Evolutionary conservation across 1,140 invertebrate species (phyloP), one percentile per base, ranked within the genome.

Genomic region (Euglossa dilemma): DNA sequence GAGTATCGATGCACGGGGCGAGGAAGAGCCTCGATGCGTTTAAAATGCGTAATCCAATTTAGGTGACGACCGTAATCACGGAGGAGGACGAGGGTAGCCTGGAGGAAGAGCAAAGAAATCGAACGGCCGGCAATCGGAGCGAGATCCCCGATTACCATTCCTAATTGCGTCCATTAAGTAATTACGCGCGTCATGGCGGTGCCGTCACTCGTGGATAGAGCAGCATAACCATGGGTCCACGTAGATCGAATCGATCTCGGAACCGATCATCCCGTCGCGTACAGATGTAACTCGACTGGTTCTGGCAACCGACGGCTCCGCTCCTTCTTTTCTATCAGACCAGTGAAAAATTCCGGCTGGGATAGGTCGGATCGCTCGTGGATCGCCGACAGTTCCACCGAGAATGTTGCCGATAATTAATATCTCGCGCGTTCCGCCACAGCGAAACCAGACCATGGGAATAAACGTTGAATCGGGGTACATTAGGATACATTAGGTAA

Each of bases 131-230:
- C 79, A 61, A 84, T 84, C 86, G 74, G 52, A 79, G n/a, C 14
- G 36, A 28, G 72, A 77, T 78, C 54, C 59, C 23, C 70, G 61
- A 88, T 82, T 85, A 75, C 83, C 78, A 82, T 82, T 66, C 64
- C 74, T 85, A 85, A 87, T 85, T 87, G 76, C 72, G 56, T 74
- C 67, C 72, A 80, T 87, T 75, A 80, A 67, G 81, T 73, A 72
- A 87, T 87, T 87, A 87, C 56, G 72, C n/a, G 50, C 72, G 76
- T 84, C 50, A 69, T 80, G 12, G 25, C 69, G 36, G 56, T 50
- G 66, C 61, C 61, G 69, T 79, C 85, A 54, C 45, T 79, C 80
- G 45, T 71, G 52, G 74, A 86, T 86, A 66, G 25, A 54, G 77
- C 71, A 70, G 83, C 57, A 74, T 79, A 61, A n/a, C 20, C 67